Conservation (phyloP, 64 coral and sea anemone species). For the Anthopleura sola region DNA sequence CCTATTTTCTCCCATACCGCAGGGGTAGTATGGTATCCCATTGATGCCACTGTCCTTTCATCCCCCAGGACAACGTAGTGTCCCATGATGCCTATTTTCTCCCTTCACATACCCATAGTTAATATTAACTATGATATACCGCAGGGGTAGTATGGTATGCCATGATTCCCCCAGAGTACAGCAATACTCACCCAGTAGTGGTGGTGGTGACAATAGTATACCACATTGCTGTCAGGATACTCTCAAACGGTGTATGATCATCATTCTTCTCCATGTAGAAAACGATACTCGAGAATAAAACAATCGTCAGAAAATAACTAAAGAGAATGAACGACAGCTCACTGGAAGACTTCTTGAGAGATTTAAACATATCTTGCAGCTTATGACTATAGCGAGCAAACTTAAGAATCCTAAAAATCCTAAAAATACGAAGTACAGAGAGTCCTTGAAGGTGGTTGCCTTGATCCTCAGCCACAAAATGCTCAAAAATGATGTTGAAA, state of each 20-base stretch:
- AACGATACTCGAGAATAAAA: conserved; percentile 71
- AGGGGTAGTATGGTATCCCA: no score
- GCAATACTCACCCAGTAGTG: conserved; percentile 55
- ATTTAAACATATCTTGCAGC: conserved; percentile 46
- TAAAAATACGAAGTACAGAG: conserved; percentile 66
- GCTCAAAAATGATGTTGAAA: conserved; percentile 39
- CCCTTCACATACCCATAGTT: no score
- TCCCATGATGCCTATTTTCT: no score
- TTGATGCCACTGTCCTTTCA: no score
- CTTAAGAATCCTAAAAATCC: conserved; percentile 77
- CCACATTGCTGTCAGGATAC: conserved; percentile 83
- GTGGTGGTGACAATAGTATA: conserved; percentile 75
- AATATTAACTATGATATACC: no score
- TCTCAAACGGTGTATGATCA: conserved; percentile 46
- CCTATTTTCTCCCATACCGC: no score
- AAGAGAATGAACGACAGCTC: conserved; percentile 67
- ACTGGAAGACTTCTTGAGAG: conserved; percentile 65
- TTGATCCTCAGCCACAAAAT: not conserved
- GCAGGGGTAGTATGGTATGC: no score
- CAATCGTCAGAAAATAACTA: conserved; percentile 60
- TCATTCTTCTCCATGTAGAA: conserved; percentile 58
- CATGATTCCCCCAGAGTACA: not conserved
- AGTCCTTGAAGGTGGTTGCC: conserved; percentile 33
- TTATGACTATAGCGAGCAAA: conserved; percentile 62
- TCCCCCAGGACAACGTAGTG: no score